A percentile compares a stretch with the other conserved stretches of the same genome.
phyloP scores from a whole-genome alignment of 2,113 vertebrate genomes.

The Mobula hypostoma region DNA sequence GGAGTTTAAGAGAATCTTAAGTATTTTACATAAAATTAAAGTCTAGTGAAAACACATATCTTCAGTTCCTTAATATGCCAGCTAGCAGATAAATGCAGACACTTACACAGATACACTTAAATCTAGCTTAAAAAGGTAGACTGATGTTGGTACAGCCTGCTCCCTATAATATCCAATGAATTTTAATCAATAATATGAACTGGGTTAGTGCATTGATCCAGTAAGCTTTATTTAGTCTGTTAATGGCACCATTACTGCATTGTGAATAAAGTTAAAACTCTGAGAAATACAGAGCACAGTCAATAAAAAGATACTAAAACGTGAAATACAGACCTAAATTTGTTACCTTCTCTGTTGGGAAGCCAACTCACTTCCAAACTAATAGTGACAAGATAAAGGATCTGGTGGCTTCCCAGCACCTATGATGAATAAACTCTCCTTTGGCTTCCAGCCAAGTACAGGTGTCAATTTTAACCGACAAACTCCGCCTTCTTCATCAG shows the following conservation, averaged over 20 bases:
- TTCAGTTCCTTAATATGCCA: not conserved
- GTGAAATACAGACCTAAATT: not conserved
- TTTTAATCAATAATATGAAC: slow-evolving; percentile 3
- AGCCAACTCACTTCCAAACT: not conserved
- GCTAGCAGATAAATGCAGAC: not conserved
- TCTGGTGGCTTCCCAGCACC: no score
- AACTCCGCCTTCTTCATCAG: no score
- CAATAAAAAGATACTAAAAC: not conserved
- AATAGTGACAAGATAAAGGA: not conserved
- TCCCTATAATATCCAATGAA: not conserved
- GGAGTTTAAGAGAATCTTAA: not conserved
- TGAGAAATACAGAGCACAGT: not conserved
- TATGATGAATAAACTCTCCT: no score
- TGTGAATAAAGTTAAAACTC: slow-evolving; percentile 24
- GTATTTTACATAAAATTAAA: not conserved
- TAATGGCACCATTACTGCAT: slow-evolving; percentile 24
- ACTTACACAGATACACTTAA: not conserved
- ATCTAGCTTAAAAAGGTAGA: not conserved
- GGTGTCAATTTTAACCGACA: no score
- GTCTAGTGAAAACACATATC: not conserved
- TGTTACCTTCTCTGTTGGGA: not conserved
- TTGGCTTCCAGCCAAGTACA: no score
- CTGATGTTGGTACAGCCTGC: not conserved
- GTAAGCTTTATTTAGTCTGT: not conserved
- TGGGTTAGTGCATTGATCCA: not conserved